These are phyloP conservation scores for Microchirus variegatus DNA, from an alignment of 2,797 vertebrate species.

Conservation along the genomic window DNA sequence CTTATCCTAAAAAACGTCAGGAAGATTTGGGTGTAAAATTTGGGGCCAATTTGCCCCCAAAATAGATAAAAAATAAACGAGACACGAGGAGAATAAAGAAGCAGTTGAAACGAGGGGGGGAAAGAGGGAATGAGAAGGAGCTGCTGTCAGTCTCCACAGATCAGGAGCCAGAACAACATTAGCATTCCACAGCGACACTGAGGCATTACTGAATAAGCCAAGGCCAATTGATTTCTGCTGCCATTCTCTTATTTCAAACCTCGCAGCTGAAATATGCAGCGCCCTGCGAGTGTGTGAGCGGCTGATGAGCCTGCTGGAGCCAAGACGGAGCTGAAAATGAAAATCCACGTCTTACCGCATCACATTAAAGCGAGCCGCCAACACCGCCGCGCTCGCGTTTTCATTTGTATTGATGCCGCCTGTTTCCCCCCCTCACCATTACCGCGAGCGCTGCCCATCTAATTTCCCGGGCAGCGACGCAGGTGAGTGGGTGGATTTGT, in stretches of 20 bases:
- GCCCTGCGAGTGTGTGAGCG: slow-evolving; percentile 19
- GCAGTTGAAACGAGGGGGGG: not conserved
- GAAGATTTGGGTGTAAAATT: too few relatives aligned
- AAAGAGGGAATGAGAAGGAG: not conserved
- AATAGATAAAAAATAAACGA: not conserved
- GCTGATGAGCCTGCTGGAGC: slow-evolving; percentile 40
- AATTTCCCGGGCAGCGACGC: slow-evolving; percentile 27
- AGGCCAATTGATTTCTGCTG: slow-evolving; percentile 55
- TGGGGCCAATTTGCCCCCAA: too few relatives aligned
- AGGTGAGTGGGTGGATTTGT: slow-evolving; percentile 20
- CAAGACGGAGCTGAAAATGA: not conserved
- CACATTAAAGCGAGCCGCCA: slow-evolving; percentile 42
- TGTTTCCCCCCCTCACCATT: slow-evolving; percentile 39
- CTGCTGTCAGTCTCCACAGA: slow-evolving; percentile 37
- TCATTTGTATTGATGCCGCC: slow-evolving; percentile 37
- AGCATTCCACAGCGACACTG: slow-evolving; percentile 51
- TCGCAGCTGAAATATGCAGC: slow-evolving; percentile 39
- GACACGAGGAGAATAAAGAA: slow-evolving; percentile 17
- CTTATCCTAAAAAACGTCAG: too few relatives aligned
- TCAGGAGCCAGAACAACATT: slow-evolving; percentile 53
- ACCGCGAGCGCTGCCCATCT: slow-evolving; percentile 18
- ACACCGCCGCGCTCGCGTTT: slow-evolving; percentile 26
- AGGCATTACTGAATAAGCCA: slow-evolving; percentile 41
- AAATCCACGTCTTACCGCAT: slow-evolving; percentile 1
- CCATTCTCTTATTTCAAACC: slow-evolving; percentile 47